Base-by-base conservation (phyloP, 92 coral and sea anemone genomes). In the Scolanthus callimorphus region DNA sequence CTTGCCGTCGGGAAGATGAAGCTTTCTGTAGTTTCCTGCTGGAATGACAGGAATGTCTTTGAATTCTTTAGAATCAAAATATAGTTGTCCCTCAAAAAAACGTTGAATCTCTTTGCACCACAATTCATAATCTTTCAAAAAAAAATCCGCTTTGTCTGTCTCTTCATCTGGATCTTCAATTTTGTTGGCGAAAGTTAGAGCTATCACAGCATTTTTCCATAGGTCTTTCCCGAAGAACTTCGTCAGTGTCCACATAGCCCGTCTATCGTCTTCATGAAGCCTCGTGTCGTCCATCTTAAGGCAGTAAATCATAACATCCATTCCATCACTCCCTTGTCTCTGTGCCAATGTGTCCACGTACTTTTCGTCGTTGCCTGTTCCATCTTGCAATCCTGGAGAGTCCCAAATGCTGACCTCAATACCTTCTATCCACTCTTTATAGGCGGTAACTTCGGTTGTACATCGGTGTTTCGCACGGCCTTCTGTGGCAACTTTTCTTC, bases 381-480 rank as follows among this genome's bases (percentile, higher is more conserved):
- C 73, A 64, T 73, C 80, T 26, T 67, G 70, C 21, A 73, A 55
- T 47, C 80, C 80, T n/a, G 80, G 80, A 0, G 80, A 60, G 63
- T 73, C 80, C 25, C 31, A 55, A 19, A 64, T 59, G 2, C 58
- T 73, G 13, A 73, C 34, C 9, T 21, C 19, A 31, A 73, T 72
- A 26, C 23, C 13, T 39, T 73, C 55, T 0, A 63, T 63, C 20
- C n/a, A 0, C 26, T 45, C 28, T 1, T 44, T 51, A 29, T 55
- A 63, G 25, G 59, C 50, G 1, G 11, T 24, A 29, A 55, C 63
- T 59, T 53, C 44, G 11, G 1, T 20, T 1, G 80, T 60, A 17
- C 60, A 41, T 4, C 53, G 4, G 2, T 28, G 21, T 17, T 25
- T 21, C 37, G 11, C 17, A 11, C 22, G 45, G 1, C 83, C 66